Evolutionary conservation across 2,888 invertebrate species (phyloP).

Genomic region (Chaitophorus viminalis): DNA sequence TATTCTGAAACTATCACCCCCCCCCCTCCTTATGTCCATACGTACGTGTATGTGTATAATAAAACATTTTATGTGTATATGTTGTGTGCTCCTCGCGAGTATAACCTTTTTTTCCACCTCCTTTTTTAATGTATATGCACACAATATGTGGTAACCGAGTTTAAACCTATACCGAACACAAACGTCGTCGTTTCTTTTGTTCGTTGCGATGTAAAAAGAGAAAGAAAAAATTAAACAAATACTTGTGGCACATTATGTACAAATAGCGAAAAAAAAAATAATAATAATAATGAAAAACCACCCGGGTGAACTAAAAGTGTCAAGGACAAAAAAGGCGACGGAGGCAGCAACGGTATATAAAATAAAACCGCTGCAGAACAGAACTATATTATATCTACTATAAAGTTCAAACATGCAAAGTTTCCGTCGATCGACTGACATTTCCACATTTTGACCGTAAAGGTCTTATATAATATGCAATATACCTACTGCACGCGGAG

Average conservation of each 20-base stretch:
- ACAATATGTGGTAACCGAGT: background rate
- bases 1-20: no score
- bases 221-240: background rate
- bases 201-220: background rate
- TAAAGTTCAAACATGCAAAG: constrained; percentile 40
- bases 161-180: constrained; percentile 4
- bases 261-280: background rate
- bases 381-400: background rate
- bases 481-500: background rate
- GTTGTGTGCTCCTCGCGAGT: background rate
- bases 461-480: no score
- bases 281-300: background rate
- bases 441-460: background rate
- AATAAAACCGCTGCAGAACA: background rate
- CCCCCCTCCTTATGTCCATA: no score
- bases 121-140: background rate
- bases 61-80: background rate
- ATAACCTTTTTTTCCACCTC: constrained; percentile 6
- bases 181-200: constrained; percentile 11
- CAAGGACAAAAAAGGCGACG: constrained; percentile 17
- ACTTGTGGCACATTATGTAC: background rate
- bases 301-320: constrained; percentile 15
- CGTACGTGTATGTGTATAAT: background rate
- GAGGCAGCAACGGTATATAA: background rate
- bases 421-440: constrained; percentile 23